These are phyloP conservation scores for Acanthosepion lycidas DNA, from an alignment of 2,888 invertebrate genomes.

Conservation along the genomic window DNA sequence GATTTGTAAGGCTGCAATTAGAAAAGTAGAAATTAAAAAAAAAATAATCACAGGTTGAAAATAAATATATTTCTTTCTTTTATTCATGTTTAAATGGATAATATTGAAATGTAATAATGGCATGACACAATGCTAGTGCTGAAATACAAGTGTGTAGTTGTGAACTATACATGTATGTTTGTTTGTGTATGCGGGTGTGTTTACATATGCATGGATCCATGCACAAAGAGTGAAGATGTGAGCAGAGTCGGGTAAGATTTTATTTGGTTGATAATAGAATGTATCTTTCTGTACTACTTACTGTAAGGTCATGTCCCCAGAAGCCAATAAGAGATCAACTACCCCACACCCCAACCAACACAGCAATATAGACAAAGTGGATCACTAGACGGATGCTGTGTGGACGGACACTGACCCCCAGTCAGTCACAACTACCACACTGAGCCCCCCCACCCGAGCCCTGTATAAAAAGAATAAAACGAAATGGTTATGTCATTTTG, in stretches of 20 bases:
- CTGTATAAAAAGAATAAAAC: not conserved
- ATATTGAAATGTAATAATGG: slow-evolving; percentile 33
- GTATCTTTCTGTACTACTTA: not conserved
- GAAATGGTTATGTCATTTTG: not conserved
- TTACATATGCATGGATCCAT: not conserved
- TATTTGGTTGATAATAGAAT: not conserved
- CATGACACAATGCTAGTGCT: slow-evolving; percentile 33
- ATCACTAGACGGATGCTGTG: slow-evolving; percentile 22
- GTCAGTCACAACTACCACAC: too few relatives aligned
- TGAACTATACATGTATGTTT: not conserved
- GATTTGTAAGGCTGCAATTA: not conserved
- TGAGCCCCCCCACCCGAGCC: not conserved
- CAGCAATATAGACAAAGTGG: slow-evolving; percentile 20
- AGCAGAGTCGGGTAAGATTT: not conserved
- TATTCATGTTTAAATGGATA: slow-evolving; percentile 33
- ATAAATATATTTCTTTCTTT: slow-evolving; percentile 33
- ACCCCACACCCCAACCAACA: not conserved
- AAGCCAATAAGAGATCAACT: not conserved
- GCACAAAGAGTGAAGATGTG: not conserved
- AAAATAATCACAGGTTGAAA: slow-evolving; percentile 33
- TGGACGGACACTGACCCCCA: slow-evolving; percentile 6
- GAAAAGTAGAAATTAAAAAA: not conserved
- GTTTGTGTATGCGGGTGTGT: too few relatives aligned
- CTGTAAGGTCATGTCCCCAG: not conserved
- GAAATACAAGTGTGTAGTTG: slow-evolving; percentile 33